Conservation (phyloP, 2,888 invertebrate genomes). For the Meganola albula region DNA sequence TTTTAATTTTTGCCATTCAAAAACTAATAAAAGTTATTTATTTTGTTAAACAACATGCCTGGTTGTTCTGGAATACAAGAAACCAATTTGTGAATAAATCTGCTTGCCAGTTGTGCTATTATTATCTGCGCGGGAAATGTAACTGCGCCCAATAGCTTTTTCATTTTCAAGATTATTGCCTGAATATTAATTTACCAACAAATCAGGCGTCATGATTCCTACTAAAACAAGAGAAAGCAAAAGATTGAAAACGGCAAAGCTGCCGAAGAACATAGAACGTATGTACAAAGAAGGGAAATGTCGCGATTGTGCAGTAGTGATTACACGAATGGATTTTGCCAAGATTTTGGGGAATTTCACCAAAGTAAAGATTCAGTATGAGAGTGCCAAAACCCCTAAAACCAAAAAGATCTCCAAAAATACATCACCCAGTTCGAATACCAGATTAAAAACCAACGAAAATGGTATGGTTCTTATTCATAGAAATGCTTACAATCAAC, state of each 20-base stretch:
- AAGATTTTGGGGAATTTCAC: constrained; percentile 72
- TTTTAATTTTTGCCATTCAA: constrained; percentile 33
- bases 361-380: constrained; percentile 71
- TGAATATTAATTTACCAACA: constrained; percentile 20
- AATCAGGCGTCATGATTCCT: constrained; percentile 65
- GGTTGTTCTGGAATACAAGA: constrained; percentile 20
- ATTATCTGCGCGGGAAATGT: constrained; percentile 74
- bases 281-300: constrained; percentile 65
- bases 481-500: constrained; percentile 49
- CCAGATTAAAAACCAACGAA: constrained; percentile 61
- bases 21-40: constrained; percentile 22
- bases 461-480: constrained; percentile 67
- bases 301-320: constrained; percentile 63
- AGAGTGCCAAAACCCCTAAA: constrained; percentile 52
- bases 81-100: constrained; percentile 22
- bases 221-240: constrained; percentile 51
- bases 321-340: constrained; percentile 71
- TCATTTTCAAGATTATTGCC: constrained; percentile 25
- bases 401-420: constrained; percentile 34
- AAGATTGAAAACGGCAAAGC: constrained; percentile 44
- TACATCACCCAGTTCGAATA: constrained; percentile 37
- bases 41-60: constrained; percentile 14
- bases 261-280: constrained; percentile 58
- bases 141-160: constrained; percentile 45
- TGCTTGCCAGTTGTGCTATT: constrained; percentile 27